Evolutionary conservation across 2,113 vertebrate genomes (phyloP).

Genomic region (Solea solea): DNA sequence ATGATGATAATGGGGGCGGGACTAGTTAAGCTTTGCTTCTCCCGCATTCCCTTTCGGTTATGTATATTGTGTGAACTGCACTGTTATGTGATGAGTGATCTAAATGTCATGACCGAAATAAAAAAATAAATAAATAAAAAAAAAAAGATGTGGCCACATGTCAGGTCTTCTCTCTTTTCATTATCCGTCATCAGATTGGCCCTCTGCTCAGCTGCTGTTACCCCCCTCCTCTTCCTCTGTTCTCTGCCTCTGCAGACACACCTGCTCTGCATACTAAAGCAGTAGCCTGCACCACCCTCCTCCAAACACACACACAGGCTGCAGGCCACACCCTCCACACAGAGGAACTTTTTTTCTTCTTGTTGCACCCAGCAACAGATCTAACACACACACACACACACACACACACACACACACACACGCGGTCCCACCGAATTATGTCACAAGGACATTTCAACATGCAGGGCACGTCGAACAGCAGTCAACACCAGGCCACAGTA

Average conservation of each 20-base stretch:
- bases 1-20: no score
- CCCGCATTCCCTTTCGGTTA: no score
- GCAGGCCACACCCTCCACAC: constrained; percentile 54
- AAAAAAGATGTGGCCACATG: no score
- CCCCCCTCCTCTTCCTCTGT: constrained; percentile 56
- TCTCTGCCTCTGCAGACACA: constrained; percentile 83
- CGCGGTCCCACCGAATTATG: constrained; percentile 18
- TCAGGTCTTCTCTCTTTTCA: constrained; percentile 8
- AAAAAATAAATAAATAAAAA: no score
- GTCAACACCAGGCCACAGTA: not conserved
- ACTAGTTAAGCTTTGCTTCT: no score
- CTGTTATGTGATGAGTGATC: no score
- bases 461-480: constrained; percentile 45
- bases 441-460: constrained; percentile 46
- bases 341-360: constrained; percentile 45
- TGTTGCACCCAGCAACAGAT: constrained; percentile 46
- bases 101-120: no score
- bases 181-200: constrained; percentile 19
- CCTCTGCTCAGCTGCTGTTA: constrained; percentile 16
- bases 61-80: no score
- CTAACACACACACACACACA: constrained; percentile 24
- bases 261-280: constrained; percentile 87
- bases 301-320: constrained; percentile 10
- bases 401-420: constrained; percentile 18
- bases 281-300: constrained; percentile 69